A percentile compares a stretch with the other conserved stretches of the same genome.
Evolutionary conservation across 2,113 vertebrate species (phyloP).

Genomic region (Typhlomys cinereus): DNA sequence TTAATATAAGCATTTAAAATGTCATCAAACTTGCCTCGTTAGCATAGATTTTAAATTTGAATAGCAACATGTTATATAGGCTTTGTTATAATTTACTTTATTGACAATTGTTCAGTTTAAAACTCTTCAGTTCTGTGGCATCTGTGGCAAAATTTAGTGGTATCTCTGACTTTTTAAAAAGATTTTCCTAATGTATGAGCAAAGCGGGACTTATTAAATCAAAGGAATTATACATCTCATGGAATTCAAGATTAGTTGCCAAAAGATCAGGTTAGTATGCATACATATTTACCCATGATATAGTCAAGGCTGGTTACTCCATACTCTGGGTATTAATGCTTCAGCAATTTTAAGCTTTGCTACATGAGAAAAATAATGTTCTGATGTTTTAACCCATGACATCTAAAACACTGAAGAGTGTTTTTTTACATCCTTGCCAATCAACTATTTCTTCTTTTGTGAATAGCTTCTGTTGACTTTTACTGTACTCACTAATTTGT

Average conservation of each 20-base stretch:
- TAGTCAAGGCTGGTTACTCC: not conserved
- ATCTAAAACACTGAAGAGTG: not conserved
- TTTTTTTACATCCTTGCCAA: not conserved
- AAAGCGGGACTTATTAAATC: not conserved
- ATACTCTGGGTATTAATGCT: not conserved
- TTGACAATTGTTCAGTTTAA: not conserved
- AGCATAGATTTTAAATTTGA: conserved; percentile 11
- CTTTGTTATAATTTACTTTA: not conserved
- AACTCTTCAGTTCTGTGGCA: not conserved
- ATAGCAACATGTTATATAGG: not conserved
- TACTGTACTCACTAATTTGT: not conserved
- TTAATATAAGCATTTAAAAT: not conserved
- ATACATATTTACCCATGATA: not conserved
- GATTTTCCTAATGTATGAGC: not conserved
- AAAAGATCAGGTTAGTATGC: not conserved
- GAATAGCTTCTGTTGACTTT: not conserved
- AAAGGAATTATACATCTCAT: conserved; percentile 18
- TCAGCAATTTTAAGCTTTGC: not conserved
- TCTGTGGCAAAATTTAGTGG: not conserved
- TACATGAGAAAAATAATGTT: not conserved
- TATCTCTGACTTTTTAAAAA: conserved; percentile 12
- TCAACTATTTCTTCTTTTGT: conserved; percentile 3
- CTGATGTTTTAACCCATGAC: not conserved
- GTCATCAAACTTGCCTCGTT: not conserved
- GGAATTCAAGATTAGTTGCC: not conserved